A percentile compares a stretch with the other conserved stretches of the same genome.
Evolutionary conservation across 2,113 vertebrate genomes (phyloP).

Genomic region (Reinhardtius hippoglossoides): DNA sequence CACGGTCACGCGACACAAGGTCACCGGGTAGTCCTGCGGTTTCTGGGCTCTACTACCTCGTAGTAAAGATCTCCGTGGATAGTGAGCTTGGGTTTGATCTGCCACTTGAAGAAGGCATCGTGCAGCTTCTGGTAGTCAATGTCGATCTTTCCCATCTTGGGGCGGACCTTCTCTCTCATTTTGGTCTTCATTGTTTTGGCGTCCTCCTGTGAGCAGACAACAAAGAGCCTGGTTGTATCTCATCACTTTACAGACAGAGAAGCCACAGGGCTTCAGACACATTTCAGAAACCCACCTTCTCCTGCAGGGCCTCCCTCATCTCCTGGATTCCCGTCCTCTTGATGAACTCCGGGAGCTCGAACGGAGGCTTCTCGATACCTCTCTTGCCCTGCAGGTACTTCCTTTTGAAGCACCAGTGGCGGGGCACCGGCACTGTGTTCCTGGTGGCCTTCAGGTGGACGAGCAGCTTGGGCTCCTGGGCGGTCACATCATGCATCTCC

Average conservation of each 20-base stretch:
- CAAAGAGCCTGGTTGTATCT: neutral
- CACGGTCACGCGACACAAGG: neutral
- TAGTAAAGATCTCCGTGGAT: conserved; percentile 96
- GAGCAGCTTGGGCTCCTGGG: conserved; percentile 93
- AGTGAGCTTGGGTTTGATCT: conserved; percentile 94
- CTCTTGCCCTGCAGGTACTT: conserved; percentile 92
- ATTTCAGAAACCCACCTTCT: conserved; percentile 83
- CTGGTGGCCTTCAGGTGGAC: conserved; percentile 94
- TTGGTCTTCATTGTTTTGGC: conserved; percentile 97
- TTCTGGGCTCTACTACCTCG: conserved; percentile 80
- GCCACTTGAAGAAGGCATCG: conserved; percentile 98
- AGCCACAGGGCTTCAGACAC: neutral
- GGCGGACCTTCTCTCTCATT: conserved; percentile 96
- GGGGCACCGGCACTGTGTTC: conserved; percentile 92
- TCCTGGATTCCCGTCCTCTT: conserved; percentile 94
- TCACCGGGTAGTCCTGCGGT: neutral
- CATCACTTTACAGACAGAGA: neutral
- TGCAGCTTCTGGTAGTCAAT: conserved; percentile 98
- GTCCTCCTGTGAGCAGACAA: conserved; percentile 84
- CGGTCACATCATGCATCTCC: conserved; percentile 96
- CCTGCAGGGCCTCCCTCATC: conserved; percentile 95
- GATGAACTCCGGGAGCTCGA: conserved; percentile 94
- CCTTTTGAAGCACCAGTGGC: conserved; percentile 86
- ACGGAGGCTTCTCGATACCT: conserved; percentile 94
- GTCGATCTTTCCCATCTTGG: conserved; percentile 97